Evolutionary conservation across 2,113 vertebrate genomes (phyloP), one percentile per base, ranked within the genome.

Genomic region (Myocastor coypus): DNA sequence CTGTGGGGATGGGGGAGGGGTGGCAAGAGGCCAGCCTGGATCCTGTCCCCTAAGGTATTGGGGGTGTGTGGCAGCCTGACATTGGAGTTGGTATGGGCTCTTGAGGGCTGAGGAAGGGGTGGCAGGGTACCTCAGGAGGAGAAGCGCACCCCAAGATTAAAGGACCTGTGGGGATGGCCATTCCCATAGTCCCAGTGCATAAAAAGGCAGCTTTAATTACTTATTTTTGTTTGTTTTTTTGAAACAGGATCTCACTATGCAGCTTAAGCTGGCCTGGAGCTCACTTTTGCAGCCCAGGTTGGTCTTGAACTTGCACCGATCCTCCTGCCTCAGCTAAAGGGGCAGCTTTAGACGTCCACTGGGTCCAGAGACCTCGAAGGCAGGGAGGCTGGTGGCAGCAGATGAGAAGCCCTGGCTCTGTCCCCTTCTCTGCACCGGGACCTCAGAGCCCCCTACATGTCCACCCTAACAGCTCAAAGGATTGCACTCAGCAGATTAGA

Each of bases 1-100:
- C n/a, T 13, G 12, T 52, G 37, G 16, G 46, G 13, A 0, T 0
- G 28, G 26, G 9, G 13, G 7, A 6, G 9, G 13, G 7, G 9
- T 28, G 34, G 26, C 42, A 0, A 40, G 66, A 64, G 75, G 6
- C 55, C 68, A 24, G 5, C 42, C 61, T 75, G 78, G 34, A n/a
- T 73, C 55, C 63, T 30, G n/a, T 26, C 42, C 42, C 34, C 40
- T 20, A 42, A 37, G 37, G 16, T 30, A n/a, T 42, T n/a, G 32
- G 19, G 13, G 4, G 9, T 19, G 55, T 19, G 3, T 20, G 37
- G 42, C 17, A 78, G 34, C 42, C 26, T 55, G 66, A 64, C 17
- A 12, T 12, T 81, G 17, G 42, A 17, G 2, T 20, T 13, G 37
- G 32, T 16, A 10, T 42, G 26, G 87, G 66, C 80, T 42, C 75